Percentiles rank a stretch among this genome's conserved stretches.
phyloP scores from a whole-genome alignment of 2,888 invertebrate species.

The Andrena bicolor region DNA sequence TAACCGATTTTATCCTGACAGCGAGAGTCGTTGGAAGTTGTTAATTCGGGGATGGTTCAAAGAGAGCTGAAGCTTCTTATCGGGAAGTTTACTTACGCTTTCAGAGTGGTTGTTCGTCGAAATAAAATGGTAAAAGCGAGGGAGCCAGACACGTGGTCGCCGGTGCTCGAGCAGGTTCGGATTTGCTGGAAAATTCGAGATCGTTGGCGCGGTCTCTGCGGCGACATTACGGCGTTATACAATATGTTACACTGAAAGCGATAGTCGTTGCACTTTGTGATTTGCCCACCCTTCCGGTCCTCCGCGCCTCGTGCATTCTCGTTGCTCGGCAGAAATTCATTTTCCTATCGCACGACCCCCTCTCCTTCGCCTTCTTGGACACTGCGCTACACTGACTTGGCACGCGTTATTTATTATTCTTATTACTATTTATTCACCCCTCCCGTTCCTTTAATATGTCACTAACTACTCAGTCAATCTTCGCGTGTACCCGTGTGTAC shows the following conservation, averaged over 20 bases:
- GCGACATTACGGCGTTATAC: constrained; percentile 71
- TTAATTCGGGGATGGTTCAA: not conserved
- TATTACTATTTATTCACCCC: constrained; percentile 33
- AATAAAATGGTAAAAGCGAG: not conserved
- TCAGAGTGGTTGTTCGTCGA: not conserved
- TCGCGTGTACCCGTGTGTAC: constrained; percentile 66
- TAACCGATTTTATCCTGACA: not conserved
- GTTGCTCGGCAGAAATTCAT: constrained; percentile 43
- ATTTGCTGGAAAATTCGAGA: constrained; percentile 42
- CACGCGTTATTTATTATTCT: constrained; percentile 72
- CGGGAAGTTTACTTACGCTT: not conserved
- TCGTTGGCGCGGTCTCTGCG: constrained; percentile 60
- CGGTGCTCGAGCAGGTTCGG: constrained; percentile 27
- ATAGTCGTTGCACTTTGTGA: constrained; percentile 80
- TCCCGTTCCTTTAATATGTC: constrained; percentile 68
- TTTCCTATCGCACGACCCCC: constrained; percentile 19
- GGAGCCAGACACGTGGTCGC: constrained; percentile 1
- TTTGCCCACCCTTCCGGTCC: constrained; percentile 55
- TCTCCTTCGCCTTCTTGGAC: constrained; percentile 38
- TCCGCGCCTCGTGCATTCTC: constrained; percentile 30
- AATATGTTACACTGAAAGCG: constrained; percentile 83
- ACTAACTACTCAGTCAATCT: constrained; percentile 81
- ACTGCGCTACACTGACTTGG: constrained; percentile 74
- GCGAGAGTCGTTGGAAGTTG: not conserved
- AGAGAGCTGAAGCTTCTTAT: not conserved